Base-by-base conservation (phyloP, 2,797 vertebrate species). In the Serranus cabrilla region DNA sequence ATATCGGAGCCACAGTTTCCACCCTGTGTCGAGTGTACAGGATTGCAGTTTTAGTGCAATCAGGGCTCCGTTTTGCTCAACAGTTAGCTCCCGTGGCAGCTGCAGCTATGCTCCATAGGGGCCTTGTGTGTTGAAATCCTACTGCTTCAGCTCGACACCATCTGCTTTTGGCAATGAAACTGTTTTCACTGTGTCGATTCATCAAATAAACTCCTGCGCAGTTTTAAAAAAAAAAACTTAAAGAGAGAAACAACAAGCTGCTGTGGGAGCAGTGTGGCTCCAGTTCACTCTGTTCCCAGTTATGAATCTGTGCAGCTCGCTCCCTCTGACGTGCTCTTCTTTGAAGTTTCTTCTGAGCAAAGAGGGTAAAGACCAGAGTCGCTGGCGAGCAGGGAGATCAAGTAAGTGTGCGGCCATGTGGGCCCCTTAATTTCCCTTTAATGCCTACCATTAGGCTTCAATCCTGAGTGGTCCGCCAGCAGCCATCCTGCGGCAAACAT, bases 351-450 rank as follows among this genome's bases (percentile, higher is more conserved):
- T 67, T 84, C 67, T 57, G 63, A 87, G 73, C 39, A 14, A 64
- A 66, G 68, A 66, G 78, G 62, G 74, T 81, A 88, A 88, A 87
- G 76, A 85, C 72, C 84, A 67, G 77, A 83, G 66, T 64, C 18
- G 40, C 34, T 25, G 77, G 71, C 60, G 42, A 65, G 78, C 75
- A 63, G 34, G 54, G 74, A 90, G 82, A 90, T 90, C 80, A 83
- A 86, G 75, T 68, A 57, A 81, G 78, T 78, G 82, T 80, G 82
- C 40, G 76, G 79, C 89, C 89, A 84, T 81, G 76, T 88, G 87
- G 86, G 78, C 83, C 84, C 83, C 81, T 83, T 91, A 86, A 93
- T 93, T 91, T 92, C 64, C 67, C 65, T 81, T 88, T 91, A 92
- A 92, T 91, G 82, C 76, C 68, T 72, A 75, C 82, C 85, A 89